phyloP scores from a whole-genome alignment of 2,797 vertebrate species.

The Pteropus rufus region DNA sequence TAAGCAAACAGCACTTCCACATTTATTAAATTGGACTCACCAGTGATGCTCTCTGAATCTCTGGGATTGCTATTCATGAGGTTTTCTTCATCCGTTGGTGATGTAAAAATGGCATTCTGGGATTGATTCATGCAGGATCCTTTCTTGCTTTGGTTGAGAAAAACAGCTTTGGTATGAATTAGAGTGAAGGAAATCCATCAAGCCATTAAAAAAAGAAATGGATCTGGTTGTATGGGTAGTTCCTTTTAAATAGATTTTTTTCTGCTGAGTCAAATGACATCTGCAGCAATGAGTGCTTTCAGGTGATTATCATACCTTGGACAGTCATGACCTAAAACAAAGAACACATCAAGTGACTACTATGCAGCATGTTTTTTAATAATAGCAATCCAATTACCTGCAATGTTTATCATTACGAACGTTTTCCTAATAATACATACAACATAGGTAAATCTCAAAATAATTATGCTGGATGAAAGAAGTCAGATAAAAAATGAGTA shows the following conservation, averaged over 20 bases:
- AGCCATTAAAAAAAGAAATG: slow-evolving; percentile 55
- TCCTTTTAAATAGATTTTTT: slow-evolving; percentile 32
- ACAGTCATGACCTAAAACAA: slow-evolving; percentile 77
- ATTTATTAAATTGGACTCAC: slow-evolving; percentile 79
- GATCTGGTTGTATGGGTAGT: slow-evolving; percentile 21
- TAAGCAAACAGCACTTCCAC: not conserved
- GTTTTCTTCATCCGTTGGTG: slow-evolving; percentile 89
- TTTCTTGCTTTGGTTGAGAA: slow-evolving; percentile 75
- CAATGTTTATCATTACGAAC: not conserved
- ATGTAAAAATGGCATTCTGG: slow-evolving; percentile 78
- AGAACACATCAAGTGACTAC: slow-evolving; percentile 48
- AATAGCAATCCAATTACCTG: not conserved
- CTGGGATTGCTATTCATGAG: slow-evolving; percentile 90
- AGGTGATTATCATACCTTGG: slow-evolving; percentile 43
- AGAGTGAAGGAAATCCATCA: slow-evolving; percentile 73
- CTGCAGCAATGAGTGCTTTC: slow-evolving; percentile 45
- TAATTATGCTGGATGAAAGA: slow-evolving; percentile 7
- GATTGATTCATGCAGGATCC: slow-evolving; percentile 65
- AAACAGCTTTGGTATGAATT: slow-evolving; percentile 75
- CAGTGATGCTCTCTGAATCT: slow-evolving; percentile 89
- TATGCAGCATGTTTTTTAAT: not conserved
- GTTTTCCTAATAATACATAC: slow-evolving; percentile 20
- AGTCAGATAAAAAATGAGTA: not conserved
- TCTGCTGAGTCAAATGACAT: slow-evolving; percentile 37
- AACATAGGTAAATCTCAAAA: not conserved